Base-by-base conservation (phyloP, 2,113 vertebrate species). In the Tragelaphus strepsiceros region DNA sequence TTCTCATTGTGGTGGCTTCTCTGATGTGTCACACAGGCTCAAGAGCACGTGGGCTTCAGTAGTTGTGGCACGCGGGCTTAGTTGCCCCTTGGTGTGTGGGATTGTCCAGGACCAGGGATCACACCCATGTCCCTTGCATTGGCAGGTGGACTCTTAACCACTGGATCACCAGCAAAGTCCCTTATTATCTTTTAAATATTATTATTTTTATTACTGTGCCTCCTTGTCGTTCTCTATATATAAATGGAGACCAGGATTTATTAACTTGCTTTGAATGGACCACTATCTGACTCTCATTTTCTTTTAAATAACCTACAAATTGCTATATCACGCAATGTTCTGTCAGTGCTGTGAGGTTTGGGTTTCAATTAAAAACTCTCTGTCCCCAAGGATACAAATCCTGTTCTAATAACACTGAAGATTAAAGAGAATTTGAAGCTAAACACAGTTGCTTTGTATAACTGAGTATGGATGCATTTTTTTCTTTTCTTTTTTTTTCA, bases 301-400 rank as follows among this genome's bases (percentile, higher is more conserved):
- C 96, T 84, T 94, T 97, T 88, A 91, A 98, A 95, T 94, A 97
- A 87, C 35, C 96, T 94, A 82, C 71, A 58, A 91, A 77, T 64
- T 93, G 85, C 85, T 49, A 39, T 39, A 86, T 64, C 82, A 74
- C 54, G 59, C 88, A 95, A 59, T 80, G 43, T 93, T 96, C 83
- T 67, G 77, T 89, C 94, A 51, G 77, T 88, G 85, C 67, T 39
- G 2, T 64, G 92, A 71, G 95, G 89, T 78, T 89, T 97, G 74
- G 61, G 28, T 90, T 97, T 97, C 96, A 93, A 87, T 95, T 95
- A 95, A 96, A 97, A 97, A 56, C 17, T 51, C 49, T 35, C 32
- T 61, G 30, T 95, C 96, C 81, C 88, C 81, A 92, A 77, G 87
- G 95, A 97, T 35, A 87, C 62, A 83, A 94, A 81, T 82, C 83